These are phyloP conservation scores for Conus canariensis DNA, from an alignment of 2,888 invertebrate genomes.

Conservation along the genomic window DNA sequence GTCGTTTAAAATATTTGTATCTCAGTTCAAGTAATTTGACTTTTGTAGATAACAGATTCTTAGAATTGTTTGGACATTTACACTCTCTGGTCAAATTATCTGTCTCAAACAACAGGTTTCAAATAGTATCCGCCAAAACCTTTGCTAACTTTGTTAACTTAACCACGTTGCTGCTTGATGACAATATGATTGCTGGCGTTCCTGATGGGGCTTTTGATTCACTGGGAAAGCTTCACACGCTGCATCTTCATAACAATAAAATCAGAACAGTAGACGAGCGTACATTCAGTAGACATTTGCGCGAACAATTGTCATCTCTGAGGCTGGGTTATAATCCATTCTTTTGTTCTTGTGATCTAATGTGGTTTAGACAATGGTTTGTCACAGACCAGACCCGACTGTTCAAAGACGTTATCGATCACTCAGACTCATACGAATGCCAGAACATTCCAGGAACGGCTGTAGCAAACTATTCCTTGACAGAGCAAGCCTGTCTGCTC, in stretches of 20 bases:
- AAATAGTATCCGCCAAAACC: constrained; percentile 2
- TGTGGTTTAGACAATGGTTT: constrained; percentile 23
- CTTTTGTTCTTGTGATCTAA: constrained; percentile 34
- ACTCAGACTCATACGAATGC: not conserved
- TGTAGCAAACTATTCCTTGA: constrained; percentile 21
- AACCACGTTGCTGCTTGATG: constrained; percentile 26
- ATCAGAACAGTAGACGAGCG: not conserved
- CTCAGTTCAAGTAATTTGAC: constrained; percentile 25
- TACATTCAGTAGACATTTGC: not conserved
- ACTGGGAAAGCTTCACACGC: constrained; percentile 61
- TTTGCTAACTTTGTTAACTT: constrained; percentile 25
- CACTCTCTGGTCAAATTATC: constrained; percentile 36
- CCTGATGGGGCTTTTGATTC: constrained; percentile 43
- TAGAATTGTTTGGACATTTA: constrained; percentile 16
- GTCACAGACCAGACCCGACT: not conserved
- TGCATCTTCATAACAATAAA: constrained; percentile 80
- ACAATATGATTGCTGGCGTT: constrained; percentile 37
- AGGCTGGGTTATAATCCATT: constrained; percentile 78
- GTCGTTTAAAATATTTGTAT: not conserved
- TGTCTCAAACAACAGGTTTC: constrained; percentile 1
- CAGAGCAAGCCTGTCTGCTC: constrained; percentile 46
- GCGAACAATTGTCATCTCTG: not conserved
- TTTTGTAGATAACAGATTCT: not conserved
- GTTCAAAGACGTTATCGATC: not conserved
- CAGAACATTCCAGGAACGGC: constrained; percentile 24